Conservation (phyloP, 2,888 invertebrate species). For the Nymphalis urticae region DNA sequence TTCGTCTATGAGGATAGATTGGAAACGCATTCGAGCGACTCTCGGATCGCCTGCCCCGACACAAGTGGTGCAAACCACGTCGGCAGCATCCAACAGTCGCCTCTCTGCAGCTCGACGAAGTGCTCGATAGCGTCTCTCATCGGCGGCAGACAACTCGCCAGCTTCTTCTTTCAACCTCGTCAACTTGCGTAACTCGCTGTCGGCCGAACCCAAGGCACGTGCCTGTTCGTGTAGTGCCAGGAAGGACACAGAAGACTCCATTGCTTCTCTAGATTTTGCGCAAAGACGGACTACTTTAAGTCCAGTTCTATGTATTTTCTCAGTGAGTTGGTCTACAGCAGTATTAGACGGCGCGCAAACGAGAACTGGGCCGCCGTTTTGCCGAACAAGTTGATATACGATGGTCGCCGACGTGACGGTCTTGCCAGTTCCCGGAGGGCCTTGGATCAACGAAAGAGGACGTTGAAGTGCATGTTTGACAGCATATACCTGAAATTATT, state of each 20-base stretch:
- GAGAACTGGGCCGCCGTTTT: slow-evolving; percentile 95
- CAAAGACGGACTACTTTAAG: slow-evolving; percentile 96
- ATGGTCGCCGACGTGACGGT: slow-evolving; percentile 99
- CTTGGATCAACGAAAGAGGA: slow-evolving; percentile 98
- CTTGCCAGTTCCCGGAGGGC: slow-evolving; percentile 98
- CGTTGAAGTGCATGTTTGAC: slow-evolving; percentile 98
- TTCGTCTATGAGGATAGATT: slow-evolving; percentile 97
- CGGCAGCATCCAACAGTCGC: slow-evolving; percentile 95
- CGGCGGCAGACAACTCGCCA: slow-evolving; percentile 96
- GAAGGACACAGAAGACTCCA: slow-evolving; percentile 98
- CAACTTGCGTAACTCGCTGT: slow-evolving; percentile 93
- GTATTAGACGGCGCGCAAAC: slow-evolving; percentile 99
- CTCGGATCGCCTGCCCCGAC: slow-evolving; percentile 99
- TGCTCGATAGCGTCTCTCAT: slow-evolving; percentile 96
- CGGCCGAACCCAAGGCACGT: slow-evolving; percentile 94
- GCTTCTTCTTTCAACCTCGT: slow-evolving; percentile 99
- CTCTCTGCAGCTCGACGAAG: slow-evolving; percentile 95
- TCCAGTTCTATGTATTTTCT: slow-evolving; percentile 98
- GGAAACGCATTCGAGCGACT: slow-evolving; percentile 95
- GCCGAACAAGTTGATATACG: slow-evolving; percentile 98
- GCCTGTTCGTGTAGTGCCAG: slow-evolving; percentile 98
- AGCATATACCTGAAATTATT: slow-evolving; percentile 88
- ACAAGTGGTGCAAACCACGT: slow-evolving; percentile 99
- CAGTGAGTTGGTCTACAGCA: slow-evolving; percentile 99
- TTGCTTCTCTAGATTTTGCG: slow-evolving; percentile 98